Conservation (phyloP, 1,140 invertebrate species). For the Tetramorium parvispinum region DNA sequence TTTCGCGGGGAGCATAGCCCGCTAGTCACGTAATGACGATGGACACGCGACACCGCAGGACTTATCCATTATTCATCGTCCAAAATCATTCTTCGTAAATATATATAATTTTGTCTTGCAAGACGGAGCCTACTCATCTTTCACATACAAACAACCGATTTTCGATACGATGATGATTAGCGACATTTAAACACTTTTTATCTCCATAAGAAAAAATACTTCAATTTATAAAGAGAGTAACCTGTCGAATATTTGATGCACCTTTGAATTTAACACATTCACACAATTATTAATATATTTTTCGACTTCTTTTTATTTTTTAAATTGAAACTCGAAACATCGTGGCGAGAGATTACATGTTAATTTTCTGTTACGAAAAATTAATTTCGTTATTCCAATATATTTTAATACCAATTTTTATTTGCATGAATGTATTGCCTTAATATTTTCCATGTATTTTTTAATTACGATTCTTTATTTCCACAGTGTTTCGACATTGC, state of each 20-base stretch:
- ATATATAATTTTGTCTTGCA: slow-evolving; percentile 76
- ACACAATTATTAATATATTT: not conserved
- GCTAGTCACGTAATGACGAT: slow-evolving; percentile 79
- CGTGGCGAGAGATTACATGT: not conserved
- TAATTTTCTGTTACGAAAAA: not conserved
- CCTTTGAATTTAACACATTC: not conserved
- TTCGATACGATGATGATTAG: slow-evolving; percentile 20
- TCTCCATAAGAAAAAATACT: not conserved
- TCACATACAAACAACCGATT: slow-evolving; percentile 1
- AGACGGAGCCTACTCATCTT: not conserved
- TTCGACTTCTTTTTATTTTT: not conserved
- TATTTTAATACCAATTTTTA: too few relatives aligned
- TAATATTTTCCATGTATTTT: not conserved
- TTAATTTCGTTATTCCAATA: not conserved
- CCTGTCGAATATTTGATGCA: not conserved
- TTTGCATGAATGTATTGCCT: not conserved
- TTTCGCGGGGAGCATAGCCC: slow-evolving; percentile 18
- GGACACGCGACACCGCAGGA: slow-evolving; percentile 81
- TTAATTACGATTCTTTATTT: not conserved
- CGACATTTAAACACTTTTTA: slow-evolving; percentile 29
- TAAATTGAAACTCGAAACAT: not conserved
- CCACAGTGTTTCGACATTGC: not conserved
- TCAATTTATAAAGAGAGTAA: slow-evolving; percentile 12
- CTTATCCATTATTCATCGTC: slow-evolving; percentile 84
- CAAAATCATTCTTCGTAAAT: slow-evolving; percentile 79